A percentile compares a stretch with the other conserved stretches of the same genome.
Conservation (phyloP, 2,797 vertebrate genomes). For the Catharus ustulatus region DNA sequence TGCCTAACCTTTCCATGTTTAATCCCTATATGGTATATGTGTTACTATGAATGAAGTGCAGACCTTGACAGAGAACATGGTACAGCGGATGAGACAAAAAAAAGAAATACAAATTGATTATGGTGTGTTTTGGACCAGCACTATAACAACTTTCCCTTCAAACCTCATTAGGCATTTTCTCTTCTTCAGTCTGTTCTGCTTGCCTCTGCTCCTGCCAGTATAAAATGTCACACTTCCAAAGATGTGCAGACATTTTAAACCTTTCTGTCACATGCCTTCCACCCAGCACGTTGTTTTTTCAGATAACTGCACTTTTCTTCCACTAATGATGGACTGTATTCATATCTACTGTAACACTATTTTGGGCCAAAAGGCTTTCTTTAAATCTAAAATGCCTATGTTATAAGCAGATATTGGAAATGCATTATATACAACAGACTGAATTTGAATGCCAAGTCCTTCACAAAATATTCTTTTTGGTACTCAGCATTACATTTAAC, state of each 20-base stretch:
- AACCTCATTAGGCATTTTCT: constrained; percentile 2
- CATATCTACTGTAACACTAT: background rate
- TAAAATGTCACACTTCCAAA: constrained; percentile 4
- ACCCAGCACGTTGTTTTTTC: background rate
- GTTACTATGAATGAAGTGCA: background rate
- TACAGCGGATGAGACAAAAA: background rate
- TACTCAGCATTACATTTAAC: background rate
- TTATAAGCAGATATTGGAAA: background rate
- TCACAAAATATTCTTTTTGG: background rate
- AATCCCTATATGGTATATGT: background rate
- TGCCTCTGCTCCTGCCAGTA: background rate
- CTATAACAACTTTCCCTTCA: background rate
- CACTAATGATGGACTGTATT: background rate
- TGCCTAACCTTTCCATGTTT: background rate
- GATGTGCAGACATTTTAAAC: background rate
- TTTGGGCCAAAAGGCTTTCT: background rate
- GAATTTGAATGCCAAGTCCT: background rate
- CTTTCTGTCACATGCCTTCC: background rate
- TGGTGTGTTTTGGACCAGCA: background rate
- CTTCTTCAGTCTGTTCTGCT: background rate
- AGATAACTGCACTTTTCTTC: background rate
- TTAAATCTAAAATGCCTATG: background rate
- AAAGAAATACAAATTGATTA: background rate
- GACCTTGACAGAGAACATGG: background rate
- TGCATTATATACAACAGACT: rapidly evolving